Conservation (phyloP, 2,113 vertebrate genomes). For the Cichladusa arquata region DNA sequence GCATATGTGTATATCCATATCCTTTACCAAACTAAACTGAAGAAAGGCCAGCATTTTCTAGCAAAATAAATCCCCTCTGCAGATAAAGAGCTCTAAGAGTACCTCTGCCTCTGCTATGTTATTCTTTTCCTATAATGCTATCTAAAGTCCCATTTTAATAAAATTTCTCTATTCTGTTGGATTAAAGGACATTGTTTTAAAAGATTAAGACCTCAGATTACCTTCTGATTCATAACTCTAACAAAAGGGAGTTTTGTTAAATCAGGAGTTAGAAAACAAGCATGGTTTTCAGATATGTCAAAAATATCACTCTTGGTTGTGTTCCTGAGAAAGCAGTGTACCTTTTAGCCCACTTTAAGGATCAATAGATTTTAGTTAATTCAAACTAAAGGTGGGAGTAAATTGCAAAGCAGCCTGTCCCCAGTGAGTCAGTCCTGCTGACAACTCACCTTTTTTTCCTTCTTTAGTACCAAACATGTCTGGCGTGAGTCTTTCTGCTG, state of each 20-base stretch:
- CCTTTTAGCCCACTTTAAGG: background rate
- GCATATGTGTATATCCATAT: background rate
- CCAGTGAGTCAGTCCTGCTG: background rate
- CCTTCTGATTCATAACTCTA: background rate
- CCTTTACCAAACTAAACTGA: background rate
- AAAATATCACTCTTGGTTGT: background rate
- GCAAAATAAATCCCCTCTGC: background rate
- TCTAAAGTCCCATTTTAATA: background rate
- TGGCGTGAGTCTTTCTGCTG: background rate
- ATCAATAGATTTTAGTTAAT: constrained; percentile 6
- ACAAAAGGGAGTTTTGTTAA: background rate
- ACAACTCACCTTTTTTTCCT: background rate
- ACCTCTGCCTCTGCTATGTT: background rate
- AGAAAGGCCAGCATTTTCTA: background rate
- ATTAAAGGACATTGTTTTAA: background rate
- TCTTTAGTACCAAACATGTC: background rate
- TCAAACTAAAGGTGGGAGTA: background rate
- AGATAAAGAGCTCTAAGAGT: background rate
- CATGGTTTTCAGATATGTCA: background rate
- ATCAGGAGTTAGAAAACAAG: background rate
- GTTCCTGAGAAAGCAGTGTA: background rate
- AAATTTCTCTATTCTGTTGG: background rate
- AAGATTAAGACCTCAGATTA: background rate
- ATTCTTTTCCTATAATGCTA: background rate
- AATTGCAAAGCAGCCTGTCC: background rate